Percentiles rank a stretch among this genome's conserved stretches.
phyloP scores from a whole-genome alignment of 2,113 vertebrate genomes.

The Myiagra hebetior region DNA sequence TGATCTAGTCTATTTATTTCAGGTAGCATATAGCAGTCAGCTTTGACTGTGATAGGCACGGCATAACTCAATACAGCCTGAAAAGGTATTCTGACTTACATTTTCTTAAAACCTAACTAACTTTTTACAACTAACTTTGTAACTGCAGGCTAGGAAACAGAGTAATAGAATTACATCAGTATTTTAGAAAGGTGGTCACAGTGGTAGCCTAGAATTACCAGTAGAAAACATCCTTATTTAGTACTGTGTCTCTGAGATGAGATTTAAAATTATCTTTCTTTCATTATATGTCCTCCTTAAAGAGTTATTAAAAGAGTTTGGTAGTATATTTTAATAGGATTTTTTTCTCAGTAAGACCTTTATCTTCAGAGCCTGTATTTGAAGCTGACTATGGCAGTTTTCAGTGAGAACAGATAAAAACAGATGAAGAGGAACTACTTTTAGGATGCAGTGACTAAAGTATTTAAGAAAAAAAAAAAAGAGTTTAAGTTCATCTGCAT shows the following conservation, averaged over 20 bases:
- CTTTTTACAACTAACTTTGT: neutral
- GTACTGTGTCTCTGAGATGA: neutral
- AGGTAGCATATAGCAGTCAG: neutral
- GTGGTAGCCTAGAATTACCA: neutral
- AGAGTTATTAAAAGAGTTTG: neutral
- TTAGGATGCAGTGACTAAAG: neutral
- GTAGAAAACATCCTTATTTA: neutral
- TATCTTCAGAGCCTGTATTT: neutral
- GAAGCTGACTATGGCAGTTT: neutral
- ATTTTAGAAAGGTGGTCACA: neutral
- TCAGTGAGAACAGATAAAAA: neutral
- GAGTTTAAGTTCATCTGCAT: neutral
- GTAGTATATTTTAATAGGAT: neutral
- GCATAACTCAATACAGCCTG: neutral
- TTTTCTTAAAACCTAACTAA: neutral
- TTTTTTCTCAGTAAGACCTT: neutral
- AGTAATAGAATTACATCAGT: neutral
- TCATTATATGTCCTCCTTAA: neutral
- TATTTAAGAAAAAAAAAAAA: neutral
- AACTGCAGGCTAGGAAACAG: neutral
- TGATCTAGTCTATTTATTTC: neutral
- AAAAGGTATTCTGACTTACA: neutral
- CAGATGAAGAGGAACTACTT: neutral
- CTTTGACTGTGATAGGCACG: neutral
- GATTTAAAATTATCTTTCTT: neutral